Base-by-base conservation (phyloP, 2,888 invertebrate genomes). In the Carcina quercana region DNA sequence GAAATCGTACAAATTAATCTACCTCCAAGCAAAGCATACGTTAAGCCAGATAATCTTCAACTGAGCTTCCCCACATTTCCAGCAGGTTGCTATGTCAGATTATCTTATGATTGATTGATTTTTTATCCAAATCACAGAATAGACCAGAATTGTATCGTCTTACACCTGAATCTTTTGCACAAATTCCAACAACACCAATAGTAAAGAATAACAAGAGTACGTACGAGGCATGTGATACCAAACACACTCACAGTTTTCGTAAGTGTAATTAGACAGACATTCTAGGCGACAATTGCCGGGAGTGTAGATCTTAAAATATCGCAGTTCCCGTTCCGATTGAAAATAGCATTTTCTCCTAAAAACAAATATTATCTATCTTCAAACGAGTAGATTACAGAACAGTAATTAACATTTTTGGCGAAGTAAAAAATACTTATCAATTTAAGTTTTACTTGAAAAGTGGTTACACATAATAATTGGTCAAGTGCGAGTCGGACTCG, bases 171-270 rank as follows among this genome's bases (percentile, higher is more conserved):
- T n/a, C n/a, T n/a, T n/a, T n/a, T n/a, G n/a, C n/a, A n/a, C n/a
- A n/a, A n/a, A n/a, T n/a, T n/a, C n/a, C n/a, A n/a, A n/a, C n/a
- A n/a, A n/a, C n/a, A n/a, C n/a, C n/a, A n/a, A n/a, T n/a, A n/a
- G n/a, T n/a, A n/a, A n/a, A n/a, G n/a, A n/a, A n/a, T n/a, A n/a
- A n/a, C n/a, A n/a, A n/a, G n/a, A n/a, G 7, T 17, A 60, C 66
- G 57, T 47, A 68, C 70, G 55, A n/a, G 69, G 71, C 71, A 72
- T 66, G 26, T 61, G 41, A 24, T 51, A 68, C 17, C 42, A 44
- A 6, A 67, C 63, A 30, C 70, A 71, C 0, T 37, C 33, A 32
- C 70, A 71, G 0, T 1, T 2, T 2, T 34, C 2, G 7, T 34
- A 50, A 0, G 66, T 67, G 6, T 48, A 50, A 25, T 66, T 63